These are phyloP conservation scores for Pyralis farinalis DNA, from an alignment of 2,888 invertebrate species.

Conservation along the genomic window DNA sequence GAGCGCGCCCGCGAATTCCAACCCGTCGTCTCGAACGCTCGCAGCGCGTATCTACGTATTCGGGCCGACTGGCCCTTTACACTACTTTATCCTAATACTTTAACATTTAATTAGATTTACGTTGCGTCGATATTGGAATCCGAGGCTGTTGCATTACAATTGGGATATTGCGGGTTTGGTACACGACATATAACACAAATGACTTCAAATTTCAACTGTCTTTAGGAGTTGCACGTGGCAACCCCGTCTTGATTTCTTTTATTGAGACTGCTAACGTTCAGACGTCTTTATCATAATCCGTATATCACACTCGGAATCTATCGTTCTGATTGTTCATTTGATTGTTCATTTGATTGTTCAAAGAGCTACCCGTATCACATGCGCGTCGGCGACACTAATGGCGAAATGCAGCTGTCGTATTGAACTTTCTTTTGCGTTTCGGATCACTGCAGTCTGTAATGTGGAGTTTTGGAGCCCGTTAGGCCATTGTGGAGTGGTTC, in stretches of 20 bases:
- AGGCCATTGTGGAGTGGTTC: slow-evolving; percentile 12
- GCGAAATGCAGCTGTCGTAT: neutral
- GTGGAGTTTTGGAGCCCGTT: slow-evolving; percentile 12
- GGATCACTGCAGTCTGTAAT: slow-evolving; percentile 7
- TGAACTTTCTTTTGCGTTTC: neutral
- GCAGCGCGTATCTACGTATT: too few relatives aligned
- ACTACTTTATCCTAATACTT: slow-evolving; percentile 16
- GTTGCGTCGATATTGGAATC: slow-evolving; percentile 25
- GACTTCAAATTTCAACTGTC: slow-evolving; percentile 35
- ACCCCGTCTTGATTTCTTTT: slow-evolving; percentile 19
- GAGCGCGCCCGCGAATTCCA: too few relatives aligned
- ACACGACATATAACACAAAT: slow-evolving; percentile 52
- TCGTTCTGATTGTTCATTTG: slow-evolving; percentile 15
- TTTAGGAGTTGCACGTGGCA: slow-evolving; percentile 30
- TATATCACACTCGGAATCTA: slow-evolving; percentile 20
- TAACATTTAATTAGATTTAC: slow-evolving; percentile 27
- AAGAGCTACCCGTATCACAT: slow-evolving; percentile 18
- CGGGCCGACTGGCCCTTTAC: slow-evolving; percentile 8
- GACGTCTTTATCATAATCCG: slow-evolving; percentile 23
- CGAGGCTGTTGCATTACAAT: slow-evolving; percentile 59
- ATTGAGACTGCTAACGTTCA: slow-evolving; percentile 18
- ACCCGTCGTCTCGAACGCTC: too few relatives aligned
- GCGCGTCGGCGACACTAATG: neutral
- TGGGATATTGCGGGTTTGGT: slow-evolving; percentile 16
- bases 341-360: too few relatives aligned